A percentile compares a stretch with the other conserved stretches of the same genome.
Conservation (phyloP, 1,140 invertebrate genomes). For the Hylaeus volcanicus region DNA sequence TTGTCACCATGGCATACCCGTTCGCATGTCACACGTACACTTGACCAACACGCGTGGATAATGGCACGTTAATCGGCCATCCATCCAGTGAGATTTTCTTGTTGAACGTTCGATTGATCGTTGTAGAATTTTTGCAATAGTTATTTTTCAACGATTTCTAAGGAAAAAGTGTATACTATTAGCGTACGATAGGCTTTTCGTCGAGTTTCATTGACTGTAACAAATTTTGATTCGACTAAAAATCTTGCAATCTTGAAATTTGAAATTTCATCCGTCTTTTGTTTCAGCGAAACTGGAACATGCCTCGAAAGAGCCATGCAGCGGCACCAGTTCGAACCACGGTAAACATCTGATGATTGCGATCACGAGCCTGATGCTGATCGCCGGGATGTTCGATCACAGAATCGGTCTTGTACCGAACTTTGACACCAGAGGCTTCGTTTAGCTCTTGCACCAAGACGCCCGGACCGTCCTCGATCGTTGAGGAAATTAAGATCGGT, state of each 20-base stretch:
- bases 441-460: slow-evolving; percentile 47
- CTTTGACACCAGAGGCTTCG: slow-evolving; percentile 51
- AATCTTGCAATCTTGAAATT: too few species aligned
- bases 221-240: too few species aligned
- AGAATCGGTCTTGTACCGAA: slow-evolving; percentile 19
- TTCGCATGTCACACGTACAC: too few species aligned
- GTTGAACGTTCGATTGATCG: neutral
- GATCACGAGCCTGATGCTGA: slow-evolving; percentile 44
- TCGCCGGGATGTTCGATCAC: slow-evolving; percentile 33
- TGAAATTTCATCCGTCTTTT: slow-evolving; percentile 40
- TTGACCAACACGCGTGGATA: too few species aligned
- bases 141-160: too few species aligned
- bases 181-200: too few species aligned
- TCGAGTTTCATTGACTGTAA: too few species aligned
- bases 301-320: slow-evolving; percentile 75
- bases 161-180: too few species aligned
- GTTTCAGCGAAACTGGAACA: slow-evolving; percentile 78
- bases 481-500: slow-evolving; percentile 1
- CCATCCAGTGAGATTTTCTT: neutral
- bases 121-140: too few species aligned
- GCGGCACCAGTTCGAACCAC: slow-evolving; percentile 59
- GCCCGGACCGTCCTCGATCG: slow-evolving; percentile 37
- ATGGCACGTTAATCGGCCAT: neutral
- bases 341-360: slow-evolving; percentile 17
- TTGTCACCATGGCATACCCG: too few species aligned